Conservation (phyloP, 2,113 vertebrate genomes). For the Albula glossodonta region DNA sequence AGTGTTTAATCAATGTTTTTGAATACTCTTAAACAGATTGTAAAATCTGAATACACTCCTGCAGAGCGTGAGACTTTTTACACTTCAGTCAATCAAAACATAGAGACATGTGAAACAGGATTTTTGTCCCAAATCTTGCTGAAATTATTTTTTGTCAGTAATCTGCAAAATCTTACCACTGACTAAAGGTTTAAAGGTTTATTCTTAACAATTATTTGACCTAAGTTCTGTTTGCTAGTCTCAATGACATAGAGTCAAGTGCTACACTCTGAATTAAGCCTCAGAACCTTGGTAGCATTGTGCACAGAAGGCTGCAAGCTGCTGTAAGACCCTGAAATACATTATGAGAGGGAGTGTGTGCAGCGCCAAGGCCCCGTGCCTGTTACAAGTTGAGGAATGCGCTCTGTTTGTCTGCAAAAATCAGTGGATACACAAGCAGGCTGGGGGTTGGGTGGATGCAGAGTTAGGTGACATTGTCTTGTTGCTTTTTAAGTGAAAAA, state of each 20-base stretch:
- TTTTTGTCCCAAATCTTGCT: too few relatives aligned
- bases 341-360: constrained; percentile 51
- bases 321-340: constrained; percentile 64
- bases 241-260: not conserved
- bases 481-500: not conserved
- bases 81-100: too few relatives aligned
- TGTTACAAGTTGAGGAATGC: constrained; percentile 41
- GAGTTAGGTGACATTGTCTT: not conserved
- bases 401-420: not conserved
- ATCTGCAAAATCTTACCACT: too few relatives aligned
- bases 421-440: not conserved
- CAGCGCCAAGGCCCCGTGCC: constrained; percentile 55
- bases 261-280: not conserved
- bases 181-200: too few relatives aligned
- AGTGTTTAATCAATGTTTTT: too few relatives aligned
- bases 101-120: too few relatives aligned
- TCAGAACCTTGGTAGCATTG: constrained; percentile 7
- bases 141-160: too few relatives aligned
- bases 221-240: not conserved
- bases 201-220: too few relatives aligned
- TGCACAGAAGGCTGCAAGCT: constrained; percentile 42
- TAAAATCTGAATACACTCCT: too few relatives aligned
- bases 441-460: not conserved
- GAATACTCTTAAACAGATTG: too few relatives aligned
- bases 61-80: too few relatives aligned